These are phyloP conservation scores for Hydropsyche betteni DNA, from an alignment of 2,888 invertebrate genomes.

Conservation along the genomic window DNA sequence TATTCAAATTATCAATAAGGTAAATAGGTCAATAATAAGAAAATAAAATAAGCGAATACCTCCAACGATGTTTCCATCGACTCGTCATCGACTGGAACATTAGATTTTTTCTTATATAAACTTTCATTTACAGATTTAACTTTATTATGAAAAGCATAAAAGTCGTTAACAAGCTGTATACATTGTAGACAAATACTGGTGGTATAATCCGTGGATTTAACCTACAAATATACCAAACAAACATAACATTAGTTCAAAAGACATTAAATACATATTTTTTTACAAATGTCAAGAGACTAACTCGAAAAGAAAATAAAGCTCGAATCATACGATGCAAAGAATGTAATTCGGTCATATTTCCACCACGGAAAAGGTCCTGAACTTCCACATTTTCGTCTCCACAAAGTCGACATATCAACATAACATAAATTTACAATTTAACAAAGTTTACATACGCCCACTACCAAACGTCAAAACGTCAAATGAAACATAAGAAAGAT, in stretches of 20 bases:
- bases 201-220: constrained; percentile 21
- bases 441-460: too few relatives aligned
- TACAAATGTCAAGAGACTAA: neutral
- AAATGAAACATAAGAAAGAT: too few relatives aligned
- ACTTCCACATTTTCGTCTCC: neutral
- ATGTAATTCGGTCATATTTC: neutral
- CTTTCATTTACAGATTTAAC: constrained; percentile 24
- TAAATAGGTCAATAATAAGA: too few relatives aligned
- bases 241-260: neutral
- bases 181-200: constrained; percentile 27
- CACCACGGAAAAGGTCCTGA: neutral
- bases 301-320: neutral
- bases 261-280: neutral
- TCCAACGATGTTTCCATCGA: neutral
- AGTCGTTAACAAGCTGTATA: constrained; percentile 11
- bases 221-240: constrained; percentile 5
- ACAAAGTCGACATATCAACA: neutral
- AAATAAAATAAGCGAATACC: neutral
- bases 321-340: neutral
- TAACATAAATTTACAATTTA: neutral
- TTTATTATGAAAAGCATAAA: constrained; percentile 24
- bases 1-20: too few relatives aligned
- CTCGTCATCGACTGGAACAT: neutral
- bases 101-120: neutral
- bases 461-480: too few relatives aligned